These are phyloP conservation scores for Galerucella calmariensis DNA, from an alignment of 2,888 invertebrate species.

Conservation along the genomic window DNA sequence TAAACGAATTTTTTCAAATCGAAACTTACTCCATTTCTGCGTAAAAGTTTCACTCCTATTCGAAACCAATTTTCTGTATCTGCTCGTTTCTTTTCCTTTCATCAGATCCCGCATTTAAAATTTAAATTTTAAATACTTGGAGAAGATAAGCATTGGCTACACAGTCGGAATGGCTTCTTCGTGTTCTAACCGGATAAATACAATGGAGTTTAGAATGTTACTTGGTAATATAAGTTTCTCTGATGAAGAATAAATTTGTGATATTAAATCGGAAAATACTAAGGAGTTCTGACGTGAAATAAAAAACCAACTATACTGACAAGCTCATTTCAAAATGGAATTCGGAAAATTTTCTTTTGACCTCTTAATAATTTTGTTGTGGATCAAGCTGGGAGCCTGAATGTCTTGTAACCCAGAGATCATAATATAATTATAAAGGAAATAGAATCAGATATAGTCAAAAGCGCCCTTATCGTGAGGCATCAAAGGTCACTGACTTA, in stretches of 20 bases:
- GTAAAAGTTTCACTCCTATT: slow-evolving; percentile 20
- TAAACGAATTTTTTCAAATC: slow-evolving; percentile 15
- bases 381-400: no score
- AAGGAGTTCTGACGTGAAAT: no score
- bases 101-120: slow-evolving; percentile 22
- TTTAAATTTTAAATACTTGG: slow-evolving; percentile 30
- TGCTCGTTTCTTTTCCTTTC: slow-evolving; percentile 29
- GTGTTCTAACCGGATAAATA: background rate
- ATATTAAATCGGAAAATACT: background rate
- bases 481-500: no score
- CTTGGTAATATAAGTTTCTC: background rate
- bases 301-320: no score
- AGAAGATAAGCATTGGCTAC: slow-evolving; percentile 23
- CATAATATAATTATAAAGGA: no score
- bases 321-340: no score
- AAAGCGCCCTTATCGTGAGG: no score
- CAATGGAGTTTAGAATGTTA: background rate
- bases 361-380: no score
- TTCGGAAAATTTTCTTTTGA: no score
- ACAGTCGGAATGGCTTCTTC: slow-evolving; percentile 1
- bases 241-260: background rate
- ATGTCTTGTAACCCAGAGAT: no score
- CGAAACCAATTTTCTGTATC: slow-evolving; percentile 28
- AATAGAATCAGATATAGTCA: no score
- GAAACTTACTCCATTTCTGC: slow-evolving; percentile 14